These are phyloP conservation scores for Drosophila borborema DNA, from an alignment of 2,888 invertebrate species.

Conservation along the genomic window DNA sequence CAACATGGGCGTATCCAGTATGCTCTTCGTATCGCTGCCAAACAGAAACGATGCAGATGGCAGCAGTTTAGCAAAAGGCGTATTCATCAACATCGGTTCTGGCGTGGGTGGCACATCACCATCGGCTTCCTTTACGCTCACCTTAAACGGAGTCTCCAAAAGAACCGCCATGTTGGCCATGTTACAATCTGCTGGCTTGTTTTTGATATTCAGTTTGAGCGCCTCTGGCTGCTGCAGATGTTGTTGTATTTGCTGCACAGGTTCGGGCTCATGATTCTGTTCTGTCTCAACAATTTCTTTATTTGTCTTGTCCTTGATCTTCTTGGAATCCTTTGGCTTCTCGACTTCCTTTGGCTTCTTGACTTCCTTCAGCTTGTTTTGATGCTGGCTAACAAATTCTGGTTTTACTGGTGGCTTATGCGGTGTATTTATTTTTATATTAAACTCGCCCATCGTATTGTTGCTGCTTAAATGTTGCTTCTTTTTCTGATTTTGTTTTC, in stretches of 20 bases:
- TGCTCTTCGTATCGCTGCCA: constrained; percentile 86
- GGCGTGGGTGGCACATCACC: constrained; percentile 86
- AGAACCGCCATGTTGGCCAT: constrained; percentile 81
- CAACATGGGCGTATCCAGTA: constrained; percentile 87
- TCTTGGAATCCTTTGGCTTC: background rate
- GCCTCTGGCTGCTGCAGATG: background rate
- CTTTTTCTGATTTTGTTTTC: constrained; percentile 14
- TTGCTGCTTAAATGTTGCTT: constrained; percentile 7
- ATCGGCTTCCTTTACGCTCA: constrained; percentile 19
- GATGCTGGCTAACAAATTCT: background rate
- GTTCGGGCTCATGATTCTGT: background rate
- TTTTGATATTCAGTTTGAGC: background rate
- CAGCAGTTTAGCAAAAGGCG: constrained; percentile 72
- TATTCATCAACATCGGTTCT: constrained; percentile 84
- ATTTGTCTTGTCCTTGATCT: background rate
- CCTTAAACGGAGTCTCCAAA: constrained; percentile 88
- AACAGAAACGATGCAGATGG: constrained; percentile 70
- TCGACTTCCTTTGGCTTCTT: background rate
- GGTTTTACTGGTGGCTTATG: constrained; percentile 51
- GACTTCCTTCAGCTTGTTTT: background rate
- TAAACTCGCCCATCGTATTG: constrained; percentile 47
- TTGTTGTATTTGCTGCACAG: background rate
- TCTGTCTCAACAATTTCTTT: background rate
- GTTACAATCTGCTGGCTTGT: constrained; percentile 48
- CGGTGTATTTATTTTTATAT: constrained; percentile 75